Evolutionary conservation across 2,113 vertebrate species (phyloP).

Genomic region (Cebus imitator): DNA sequence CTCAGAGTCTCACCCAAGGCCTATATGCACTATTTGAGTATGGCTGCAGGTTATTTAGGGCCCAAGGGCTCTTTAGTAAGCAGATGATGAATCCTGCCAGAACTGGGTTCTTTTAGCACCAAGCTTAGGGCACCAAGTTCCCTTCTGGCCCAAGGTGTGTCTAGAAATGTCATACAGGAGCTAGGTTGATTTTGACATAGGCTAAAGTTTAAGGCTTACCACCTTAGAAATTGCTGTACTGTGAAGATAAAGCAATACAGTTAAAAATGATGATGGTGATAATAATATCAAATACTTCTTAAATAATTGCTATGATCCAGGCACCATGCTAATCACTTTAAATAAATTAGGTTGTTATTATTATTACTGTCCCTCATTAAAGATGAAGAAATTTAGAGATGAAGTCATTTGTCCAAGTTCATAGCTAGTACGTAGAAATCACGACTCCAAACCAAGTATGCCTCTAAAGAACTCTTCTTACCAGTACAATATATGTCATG

Average conservation of each 20-base stretch:
- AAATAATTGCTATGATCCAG: background rate
- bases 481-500: background rate
- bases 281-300: background rate
- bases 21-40: too few species aligned
- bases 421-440: slow-evolving; percentile 27
- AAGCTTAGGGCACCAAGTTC: too few species aligned
- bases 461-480: background rate
- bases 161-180: too few species aligned
- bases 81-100: too few species aligned
- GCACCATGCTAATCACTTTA: background rate
- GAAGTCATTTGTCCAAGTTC: background rate
- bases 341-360: background rate
- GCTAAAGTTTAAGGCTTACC: background rate
- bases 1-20: too few species aligned
- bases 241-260: background rate
- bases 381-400: background rate
- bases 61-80: too few species aligned
- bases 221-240: background rate
- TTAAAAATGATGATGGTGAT: background rate
- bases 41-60: too few species aligned
- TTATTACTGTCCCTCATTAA: background rate
- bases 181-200: background rate
- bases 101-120: too few species aligned
- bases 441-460: background rate
- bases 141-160: too few species aligned